Percentiles rank a stretch among this genome's conserved stretches.
Conservation (phyloP, 2,113 vertebrate species). For the Casuarius casuarius region DNA sequence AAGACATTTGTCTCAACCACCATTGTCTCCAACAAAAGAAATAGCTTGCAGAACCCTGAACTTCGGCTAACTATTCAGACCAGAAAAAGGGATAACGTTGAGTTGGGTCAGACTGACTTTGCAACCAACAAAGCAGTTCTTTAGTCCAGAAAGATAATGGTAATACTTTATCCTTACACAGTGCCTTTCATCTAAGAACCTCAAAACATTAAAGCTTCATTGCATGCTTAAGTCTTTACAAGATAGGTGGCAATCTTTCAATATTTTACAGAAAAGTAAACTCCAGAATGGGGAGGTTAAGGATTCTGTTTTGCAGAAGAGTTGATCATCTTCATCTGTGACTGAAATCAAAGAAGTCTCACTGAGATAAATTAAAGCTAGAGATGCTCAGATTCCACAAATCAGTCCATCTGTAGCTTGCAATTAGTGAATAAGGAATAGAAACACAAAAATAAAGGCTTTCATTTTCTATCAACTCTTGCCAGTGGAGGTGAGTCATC, state of each 20-base stretch:
- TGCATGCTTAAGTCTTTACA: background rate
- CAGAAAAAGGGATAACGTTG: background rate
- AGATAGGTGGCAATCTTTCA: conserved; percentile 45
- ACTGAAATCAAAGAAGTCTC: background rate
- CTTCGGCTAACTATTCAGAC: background rate
- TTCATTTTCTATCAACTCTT: background rate
- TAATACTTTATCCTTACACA: background rate
- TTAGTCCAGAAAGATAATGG: fast-evolving
- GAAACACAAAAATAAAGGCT: conserved; percentile 8
- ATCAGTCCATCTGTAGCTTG: conserved; percentile 7
- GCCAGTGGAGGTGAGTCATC: conserved; percentile 14
- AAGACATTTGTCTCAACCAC: background rate
- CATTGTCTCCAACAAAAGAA: background rate
- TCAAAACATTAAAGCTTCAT: background rate
- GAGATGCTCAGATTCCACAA: conserved; percentile 4
- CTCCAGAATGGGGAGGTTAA: background rate
- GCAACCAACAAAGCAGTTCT: background rate
- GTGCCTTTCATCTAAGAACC: background rate
- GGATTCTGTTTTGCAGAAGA: background rate
- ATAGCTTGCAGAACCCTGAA: background rate
- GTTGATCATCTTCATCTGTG: background rate
- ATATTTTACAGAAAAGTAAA: background rate
- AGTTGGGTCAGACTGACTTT: background rate
- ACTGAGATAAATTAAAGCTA: background rate
- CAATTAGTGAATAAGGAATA: conserved; percentile 5